Evolutionary conservation across 2,113 vertebrate species (phyloP).

Genomic region (Pandion haliaetus): DNA sequence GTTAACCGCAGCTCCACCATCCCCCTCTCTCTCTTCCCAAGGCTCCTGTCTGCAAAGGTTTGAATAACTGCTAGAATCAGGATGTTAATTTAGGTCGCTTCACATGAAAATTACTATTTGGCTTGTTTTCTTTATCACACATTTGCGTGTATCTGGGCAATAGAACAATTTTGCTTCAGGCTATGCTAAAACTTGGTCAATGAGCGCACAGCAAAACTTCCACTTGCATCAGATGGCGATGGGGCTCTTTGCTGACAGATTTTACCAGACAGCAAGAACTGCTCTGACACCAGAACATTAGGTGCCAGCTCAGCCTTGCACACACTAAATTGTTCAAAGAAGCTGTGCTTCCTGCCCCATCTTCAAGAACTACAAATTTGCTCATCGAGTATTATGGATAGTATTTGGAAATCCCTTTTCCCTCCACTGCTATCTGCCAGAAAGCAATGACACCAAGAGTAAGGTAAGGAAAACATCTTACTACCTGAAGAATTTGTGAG

Average conservation of each 20-base stretch:
- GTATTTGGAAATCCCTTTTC: background rate
- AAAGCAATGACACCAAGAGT: background rate
- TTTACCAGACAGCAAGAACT: background rate
- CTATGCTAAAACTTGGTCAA: background rate
- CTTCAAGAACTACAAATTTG: background rate
- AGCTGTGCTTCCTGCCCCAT: background rate
- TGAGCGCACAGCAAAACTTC: background rate
- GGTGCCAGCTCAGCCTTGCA: background rate
- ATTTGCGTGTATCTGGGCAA: background rate
- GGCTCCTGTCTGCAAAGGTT: background rate
- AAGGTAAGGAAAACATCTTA: background rate
- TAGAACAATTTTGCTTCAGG: background rate
- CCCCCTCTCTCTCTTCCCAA: background rate
- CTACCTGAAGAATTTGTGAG: background rate
- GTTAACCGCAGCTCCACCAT: background rate
- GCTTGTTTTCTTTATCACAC: background rate
- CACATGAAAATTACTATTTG: background rate
- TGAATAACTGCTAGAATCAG: background rate
- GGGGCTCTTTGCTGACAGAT: background rate
- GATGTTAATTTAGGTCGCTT: background rate
- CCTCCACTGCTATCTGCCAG: background rate
- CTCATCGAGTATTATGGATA: accelerated
- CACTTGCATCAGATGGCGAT: background rate
- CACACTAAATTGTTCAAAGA: background rate
- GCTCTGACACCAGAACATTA: background rate